Evolutionary conservation across 2,888 invertebrate genomes (phyloP), one percentile per base, ranked within the genome.

Genomic region (Hypselothyrea guttata): DNA sequence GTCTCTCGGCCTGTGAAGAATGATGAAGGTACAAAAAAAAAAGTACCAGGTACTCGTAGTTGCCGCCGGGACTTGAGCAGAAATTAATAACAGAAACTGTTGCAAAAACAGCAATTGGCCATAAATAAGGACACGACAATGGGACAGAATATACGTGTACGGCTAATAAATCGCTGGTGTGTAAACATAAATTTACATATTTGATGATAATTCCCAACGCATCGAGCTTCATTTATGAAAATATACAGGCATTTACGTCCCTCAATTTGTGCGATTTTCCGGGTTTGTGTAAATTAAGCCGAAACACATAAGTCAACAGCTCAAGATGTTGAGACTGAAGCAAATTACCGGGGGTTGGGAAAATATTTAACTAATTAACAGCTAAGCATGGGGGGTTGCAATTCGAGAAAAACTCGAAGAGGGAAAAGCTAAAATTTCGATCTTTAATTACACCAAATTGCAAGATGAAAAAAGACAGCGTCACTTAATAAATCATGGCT

Each of bases 401-500:
- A 16, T 35, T 22, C 2, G 35, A 4, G 35, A 12, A 7, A 37
- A 4, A 22, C 22, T 22, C n/a, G n/a, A 22, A 2, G 15, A 8
- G 35, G 9, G 4, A 8, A 12, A 42, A 28, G 45, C 48, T 45
- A 37, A 38, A 52, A 58, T 42, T 47, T 58, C 34, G 22, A 40
- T 51, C 53, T n/a, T n/a, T n/a, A 69, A 61, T 75, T 44, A 38
- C 53, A 56, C 54, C 45, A 9, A 16, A 54, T 57, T 47, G 27
- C 12, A 33, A 55, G 38, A 49, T 54, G 42, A 57, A 45, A 60
- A 70, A 42, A 52, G 74, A 59, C 77, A 54, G 56, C 58, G 18
- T 27, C 71, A 84, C 77, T 86, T 77, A 81, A 84, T 84, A 86
- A 82, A 82, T 86, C 82, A 86, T 86, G 63, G 73, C 75, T 61